Conservation (phyloP, 2,888 invertebrate genomes). For the Chloromyia formosa region DNA sequence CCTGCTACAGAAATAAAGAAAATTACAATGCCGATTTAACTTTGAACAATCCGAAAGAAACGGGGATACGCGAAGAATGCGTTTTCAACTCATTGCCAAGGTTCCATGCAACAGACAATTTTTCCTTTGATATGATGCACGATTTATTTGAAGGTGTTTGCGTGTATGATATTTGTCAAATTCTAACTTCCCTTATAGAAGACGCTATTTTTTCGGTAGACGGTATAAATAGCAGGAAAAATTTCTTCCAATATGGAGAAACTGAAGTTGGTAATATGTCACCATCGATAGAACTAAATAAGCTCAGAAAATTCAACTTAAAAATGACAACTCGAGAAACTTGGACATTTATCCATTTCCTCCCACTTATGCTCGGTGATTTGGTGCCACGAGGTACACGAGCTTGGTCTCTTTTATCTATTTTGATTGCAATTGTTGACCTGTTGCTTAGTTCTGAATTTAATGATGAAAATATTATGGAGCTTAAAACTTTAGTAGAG, state of each 20-base stretch:
- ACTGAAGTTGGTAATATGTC: constrained; percentile 49
- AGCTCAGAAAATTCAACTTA: constrained; percentile 47
- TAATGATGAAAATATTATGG: constrained; percentile 39
- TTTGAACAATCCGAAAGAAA: constrained; percentile 46
- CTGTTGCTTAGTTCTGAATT: constrained; percentile 34
- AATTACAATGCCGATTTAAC: constrained; percentile 48
- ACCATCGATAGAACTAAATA: constrained; percentile 34
- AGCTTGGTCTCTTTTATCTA: constrained; percentile 45
- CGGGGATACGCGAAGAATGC: constrained; percentile 48
- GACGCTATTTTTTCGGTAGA: constrained; percentile 48
- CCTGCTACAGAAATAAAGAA: constrained; percentile 48
- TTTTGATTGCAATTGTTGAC: constrained; percentile 47
- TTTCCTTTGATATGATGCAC: constrained; percentile 52
- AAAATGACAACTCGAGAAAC: constrained; percentile 51
- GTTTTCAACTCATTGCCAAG: constrained; percentile 46
- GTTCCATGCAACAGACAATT: constrained; percentile 52
- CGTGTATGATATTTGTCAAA: constrained; percentile 51
- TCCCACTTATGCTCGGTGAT: constrained; percentile 48
- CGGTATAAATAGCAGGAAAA: constrained; percentile 50
- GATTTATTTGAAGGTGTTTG: constrained; percentile 52
- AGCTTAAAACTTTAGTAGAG: constrained; percentile 36
- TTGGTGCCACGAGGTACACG: constrained; percentile 44
- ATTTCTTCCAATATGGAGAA: constrained; percentile 50
- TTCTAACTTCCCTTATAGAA: constrained; percentile 48
- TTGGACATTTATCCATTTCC: constrained; percentile 45